Evolutionary conservation across 2,113 vertebrate genomes (phyloP).

Genomic region (Aramus guarauna): DNA sequence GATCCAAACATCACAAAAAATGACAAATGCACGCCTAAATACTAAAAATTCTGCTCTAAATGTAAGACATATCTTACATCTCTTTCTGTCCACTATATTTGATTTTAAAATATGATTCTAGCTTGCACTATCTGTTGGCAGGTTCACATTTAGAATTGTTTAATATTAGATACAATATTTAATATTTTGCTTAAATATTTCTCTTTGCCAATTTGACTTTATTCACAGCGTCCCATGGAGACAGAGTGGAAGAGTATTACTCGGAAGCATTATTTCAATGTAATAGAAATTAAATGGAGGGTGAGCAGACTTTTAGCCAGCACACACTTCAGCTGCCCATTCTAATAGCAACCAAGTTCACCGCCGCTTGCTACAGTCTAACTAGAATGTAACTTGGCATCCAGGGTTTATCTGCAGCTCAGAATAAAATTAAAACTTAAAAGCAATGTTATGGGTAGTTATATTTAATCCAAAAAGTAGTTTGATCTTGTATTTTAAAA

Average conservation of each 20-base stretch:
- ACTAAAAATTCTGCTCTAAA: not conserved
- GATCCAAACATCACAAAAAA: not conserved
- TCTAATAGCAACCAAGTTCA: not conserved
- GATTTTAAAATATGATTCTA: not conserved
- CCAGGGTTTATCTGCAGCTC: not conserved
- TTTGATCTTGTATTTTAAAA: not conserved
- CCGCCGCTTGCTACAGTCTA: not conserved
- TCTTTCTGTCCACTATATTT: not conserved
- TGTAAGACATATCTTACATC: not conserved
- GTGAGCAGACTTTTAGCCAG: not conserved
- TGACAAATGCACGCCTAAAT: not conserved
- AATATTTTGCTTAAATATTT: not conserved
- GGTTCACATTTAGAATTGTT: not conserved
- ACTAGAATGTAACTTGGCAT: not conserved
- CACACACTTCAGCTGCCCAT: not conserved
- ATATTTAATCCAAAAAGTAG: not conserved
- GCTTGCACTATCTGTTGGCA: not conserved
- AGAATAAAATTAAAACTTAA: not conserved
- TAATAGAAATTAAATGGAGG: not conserved
- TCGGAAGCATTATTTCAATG: not conserved
- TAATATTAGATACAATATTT: not conserved
- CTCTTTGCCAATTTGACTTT: not conserved
- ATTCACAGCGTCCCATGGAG: not conserved
- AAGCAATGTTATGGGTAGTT: not conserved
- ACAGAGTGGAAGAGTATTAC: not conserved